Conservation (phyloP, 2,888 invertebrate genomes). For the Congeria kusceri region DNA sequence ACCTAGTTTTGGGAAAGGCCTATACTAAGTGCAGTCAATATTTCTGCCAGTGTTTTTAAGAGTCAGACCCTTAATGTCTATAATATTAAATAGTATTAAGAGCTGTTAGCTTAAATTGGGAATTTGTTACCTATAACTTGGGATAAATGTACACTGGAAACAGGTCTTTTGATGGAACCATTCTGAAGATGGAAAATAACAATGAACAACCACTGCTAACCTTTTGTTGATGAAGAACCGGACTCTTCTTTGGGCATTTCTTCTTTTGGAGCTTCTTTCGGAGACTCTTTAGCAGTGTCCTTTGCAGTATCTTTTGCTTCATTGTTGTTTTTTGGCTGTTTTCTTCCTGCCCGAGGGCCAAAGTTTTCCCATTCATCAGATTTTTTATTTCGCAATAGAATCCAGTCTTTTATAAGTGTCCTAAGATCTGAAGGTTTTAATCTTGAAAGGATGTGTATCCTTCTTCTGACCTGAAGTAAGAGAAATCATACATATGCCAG, state of each 20-base stretch:
- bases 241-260: neutral
- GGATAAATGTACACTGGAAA: too few species aligned
- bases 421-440: slow-evolving; percentile 45
- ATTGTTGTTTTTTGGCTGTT: slow-evolving; percentile 84
- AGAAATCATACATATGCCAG: neutral
- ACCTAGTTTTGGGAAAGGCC: too few species aligned
- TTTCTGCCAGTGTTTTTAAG: too few species aligned
- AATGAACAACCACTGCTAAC: too few species aligned
- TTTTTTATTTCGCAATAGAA: slow-evolving; percentile 59
- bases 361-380: slow-evolving; percentile 97
- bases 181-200: too few species aligned
- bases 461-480: slow-evolving; percentile 65
- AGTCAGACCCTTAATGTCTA: too few species aligned
- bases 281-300: slow-evolving; percentile 6
- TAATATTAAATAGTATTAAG: too few species aligned
- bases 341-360: slow-evolving; percentile 88
- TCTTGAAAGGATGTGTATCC: slow-evolving; percentile 64
- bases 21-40: too few species aligned
- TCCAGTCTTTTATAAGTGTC: slow-evolving; percentile 60
- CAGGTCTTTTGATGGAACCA: too few species aligned
- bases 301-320: slow-evolving; percentile 68
- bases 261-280: slow-evolving; percentile 14
- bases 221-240: too few species aligned
- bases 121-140: too few species aligned
- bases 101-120: too few species aligned